Conservation (phyloP, 2,797 vertebrate genomes). For the Tiaroga cobitis region DNA sequence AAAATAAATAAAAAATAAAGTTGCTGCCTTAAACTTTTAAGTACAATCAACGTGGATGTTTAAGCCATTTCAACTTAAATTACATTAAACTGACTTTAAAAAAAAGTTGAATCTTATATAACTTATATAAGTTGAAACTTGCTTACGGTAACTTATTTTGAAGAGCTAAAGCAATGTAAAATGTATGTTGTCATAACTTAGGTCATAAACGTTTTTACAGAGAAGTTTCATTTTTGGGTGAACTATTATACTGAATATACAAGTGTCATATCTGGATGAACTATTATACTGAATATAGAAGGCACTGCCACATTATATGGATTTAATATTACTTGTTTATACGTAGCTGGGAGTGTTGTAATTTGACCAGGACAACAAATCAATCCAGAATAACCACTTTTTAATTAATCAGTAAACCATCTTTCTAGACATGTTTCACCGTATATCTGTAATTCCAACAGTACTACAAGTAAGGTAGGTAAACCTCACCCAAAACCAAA, state of each 20-base stretch:
- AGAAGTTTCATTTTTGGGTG: neutral
- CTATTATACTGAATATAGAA: neutral
- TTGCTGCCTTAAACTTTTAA: no score
- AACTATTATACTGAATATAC: neutral
- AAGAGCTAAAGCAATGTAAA: no score
- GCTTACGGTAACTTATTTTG: no score
- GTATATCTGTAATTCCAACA: neutral
- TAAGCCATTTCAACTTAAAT: no score
- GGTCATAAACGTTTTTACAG: no score
- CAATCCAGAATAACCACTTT: neutral
- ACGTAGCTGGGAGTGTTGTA: neutral
- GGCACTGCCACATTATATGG: neutral
- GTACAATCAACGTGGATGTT: no score
- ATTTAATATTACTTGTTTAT: neutral
- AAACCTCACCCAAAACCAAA: conserved; percentile 45
- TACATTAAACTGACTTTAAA: no score
- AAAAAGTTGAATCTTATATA: no score
- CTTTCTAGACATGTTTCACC: neutral
- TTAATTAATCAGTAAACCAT: neutral
- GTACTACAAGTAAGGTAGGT: neutral
- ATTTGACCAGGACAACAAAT: conserved; percentile 17
- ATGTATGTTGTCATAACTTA: no score
- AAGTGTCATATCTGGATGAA: neutral
- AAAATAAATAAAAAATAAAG: no score
- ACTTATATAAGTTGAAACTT: no score